Evolutionary conservation across 1,140 invertebrate genomes (phyloP).

Genomic region (Pseudomyrmex pallidus): DNA sequence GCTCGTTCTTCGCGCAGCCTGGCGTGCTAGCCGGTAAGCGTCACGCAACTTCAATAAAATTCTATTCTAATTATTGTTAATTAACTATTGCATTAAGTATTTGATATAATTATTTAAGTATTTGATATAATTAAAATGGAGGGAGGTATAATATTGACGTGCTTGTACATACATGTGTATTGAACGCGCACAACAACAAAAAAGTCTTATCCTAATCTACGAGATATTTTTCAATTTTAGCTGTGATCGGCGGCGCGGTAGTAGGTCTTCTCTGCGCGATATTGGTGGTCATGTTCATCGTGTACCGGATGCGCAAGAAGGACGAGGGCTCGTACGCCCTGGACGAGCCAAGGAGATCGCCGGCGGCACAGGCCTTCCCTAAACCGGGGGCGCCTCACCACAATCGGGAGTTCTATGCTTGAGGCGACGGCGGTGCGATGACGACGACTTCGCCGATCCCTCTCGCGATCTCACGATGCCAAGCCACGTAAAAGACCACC

Average conservation of each 20-base stretch:
- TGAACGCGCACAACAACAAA: background rate
- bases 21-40: slow-evolving; percentile 95
- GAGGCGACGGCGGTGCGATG: slow-evolving; percentile 85
- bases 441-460: slow-evolving; percentile 69
- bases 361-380: slow-evolving; percentile 95
- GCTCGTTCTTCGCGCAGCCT: slow-evolving; percentile 97
- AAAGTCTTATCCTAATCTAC: background rate
- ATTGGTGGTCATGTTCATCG: slow-evolving; percentile 99
- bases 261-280: slow-evolving; percentile 98
- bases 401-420: slow-evolving; percentile 98
- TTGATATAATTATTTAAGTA: no score
- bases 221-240: slow-evolving; percentile 86
- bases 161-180: background rate
- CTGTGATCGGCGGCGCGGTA: slow-evolving; percentile 98
- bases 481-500: slow-evolving; percentile 65
- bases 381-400: slow-evolving; percentile 90
- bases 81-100: no score
- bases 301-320: slow-evolving; percentile 99
- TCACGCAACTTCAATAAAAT: background rate
- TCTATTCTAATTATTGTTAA: background rate
- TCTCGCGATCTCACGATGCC: slow-evolving; percentile 65
- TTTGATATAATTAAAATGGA: no score
- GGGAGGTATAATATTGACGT: no score
- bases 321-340: slow-evolving; percentile 99
- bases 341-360: slow-evolving; percentile 97